Percentiles rank a stretch among this genome's conserved stretches.
Evolutionary conservation across 1,140 invertebrate genomes (phyloP).

Genomic region (Lepidotrigona ventralis): DNA sequence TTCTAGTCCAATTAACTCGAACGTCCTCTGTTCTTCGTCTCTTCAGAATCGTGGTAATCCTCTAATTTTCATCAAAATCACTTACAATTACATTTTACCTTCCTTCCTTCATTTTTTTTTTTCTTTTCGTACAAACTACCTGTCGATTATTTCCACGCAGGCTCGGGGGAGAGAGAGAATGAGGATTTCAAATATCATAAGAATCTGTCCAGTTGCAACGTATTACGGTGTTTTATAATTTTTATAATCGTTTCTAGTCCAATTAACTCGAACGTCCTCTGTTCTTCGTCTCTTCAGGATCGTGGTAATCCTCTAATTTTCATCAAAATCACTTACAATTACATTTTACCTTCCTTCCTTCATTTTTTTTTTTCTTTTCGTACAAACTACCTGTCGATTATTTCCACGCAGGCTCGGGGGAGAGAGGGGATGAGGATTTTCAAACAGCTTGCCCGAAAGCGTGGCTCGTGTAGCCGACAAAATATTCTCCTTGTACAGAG

Average conservation of each 20-base stretch:
- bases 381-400: constrained; percentile 6
- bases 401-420: constrained; percentile 21
- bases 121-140: background rate
- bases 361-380: background rate
- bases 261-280: too few species aligned
- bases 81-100: background rate
- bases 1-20: too few species aligned
- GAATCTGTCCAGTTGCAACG: too few species aligned
- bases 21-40: background rate
- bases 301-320: background rate
- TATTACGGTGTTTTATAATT: too few species aligned
- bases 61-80: too few species aligned
- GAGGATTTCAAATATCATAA: constrained; percentile 18
- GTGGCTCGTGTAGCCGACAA: constrained; percentile 17
- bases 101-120: background rate
- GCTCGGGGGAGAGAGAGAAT: background rate
- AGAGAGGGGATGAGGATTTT: constrained; percentile 12
- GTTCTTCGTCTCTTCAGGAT: background rate
- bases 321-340: too few species aligned
- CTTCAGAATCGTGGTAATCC: background rate
- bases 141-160: constrained; percentile 30
- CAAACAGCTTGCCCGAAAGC: constrained; percentile 34
- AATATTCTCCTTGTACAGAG: constrained; percentile 39
- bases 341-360: background rate
- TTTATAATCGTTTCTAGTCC: too few species aligned